These are phyloP conservation scores for Helostoma temminkii DNA, from an alignment of 2,797 vertebrate species.

Conservation along the genomic window DNA sequence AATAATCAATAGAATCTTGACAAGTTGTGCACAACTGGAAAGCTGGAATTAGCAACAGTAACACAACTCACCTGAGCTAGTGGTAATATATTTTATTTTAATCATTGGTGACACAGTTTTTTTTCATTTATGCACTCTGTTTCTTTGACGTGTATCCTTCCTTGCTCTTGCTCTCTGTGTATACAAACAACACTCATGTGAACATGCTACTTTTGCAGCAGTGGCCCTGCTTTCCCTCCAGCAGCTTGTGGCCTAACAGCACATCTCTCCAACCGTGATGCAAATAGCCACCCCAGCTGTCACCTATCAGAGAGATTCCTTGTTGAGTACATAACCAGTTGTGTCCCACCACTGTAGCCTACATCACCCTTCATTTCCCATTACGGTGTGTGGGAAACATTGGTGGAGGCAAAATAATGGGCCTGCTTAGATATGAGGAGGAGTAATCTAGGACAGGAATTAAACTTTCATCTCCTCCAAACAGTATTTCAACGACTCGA, in stretches of 20 bases:
- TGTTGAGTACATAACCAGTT: slow-evolving; percentile 69
- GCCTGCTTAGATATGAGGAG: slow-evolving; percentile 73
- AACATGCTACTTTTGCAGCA: slow-evolving; percentile 52
- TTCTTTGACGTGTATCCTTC: too few relatives aligned
- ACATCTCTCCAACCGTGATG: slow-evolving; percentile 63
- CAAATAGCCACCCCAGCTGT: slow-evolving; percentile 78
- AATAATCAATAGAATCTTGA: too few relatives aligned
- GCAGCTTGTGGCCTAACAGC: slow-evolving; percentile 71
- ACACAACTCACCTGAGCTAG: too few relatives aligned
- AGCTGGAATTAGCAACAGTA: too few relatives aligned
- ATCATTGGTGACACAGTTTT: too few relatives aligned
- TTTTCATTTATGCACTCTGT: too few relatives aligned
- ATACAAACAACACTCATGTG: slow-evolving; percentile 9
- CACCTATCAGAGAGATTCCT: slow-evolving; percentile 77
- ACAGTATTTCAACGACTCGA: slow-evolving; percentile 79
- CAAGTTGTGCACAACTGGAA: too few relatives aligned
- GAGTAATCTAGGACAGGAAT: slow-evolving; percentile 85
- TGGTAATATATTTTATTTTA: too few relatives aligned
- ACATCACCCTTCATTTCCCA: slow-evolving; percentile 76
- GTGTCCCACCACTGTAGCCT: slow-evolving; percentile 63
- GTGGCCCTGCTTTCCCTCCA: slow-evolving; percentile 49
- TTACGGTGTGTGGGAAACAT: slow-evolving; percentile 62
- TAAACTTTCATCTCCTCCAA: slow-evolving; percentile 85
- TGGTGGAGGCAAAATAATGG: slow-evolving; percentile 76
- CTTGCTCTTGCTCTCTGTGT: neutral